These are phyloP conservation scores for Agonum fuliginosum DNA, from an alignment of 2,888 invertebrate species.

Conservation along the genomic window DNA sequence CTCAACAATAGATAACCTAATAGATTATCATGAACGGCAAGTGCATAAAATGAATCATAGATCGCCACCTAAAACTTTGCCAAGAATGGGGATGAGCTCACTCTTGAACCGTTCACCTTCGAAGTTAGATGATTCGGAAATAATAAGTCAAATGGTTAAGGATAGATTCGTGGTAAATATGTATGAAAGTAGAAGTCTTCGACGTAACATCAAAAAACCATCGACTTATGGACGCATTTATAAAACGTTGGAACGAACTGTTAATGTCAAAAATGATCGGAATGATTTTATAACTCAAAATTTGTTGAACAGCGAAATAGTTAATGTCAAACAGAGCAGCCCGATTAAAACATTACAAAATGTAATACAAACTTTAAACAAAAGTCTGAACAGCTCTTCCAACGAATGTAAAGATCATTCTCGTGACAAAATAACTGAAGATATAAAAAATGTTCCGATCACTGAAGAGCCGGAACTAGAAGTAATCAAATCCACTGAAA, in stretches of 20 bases:
- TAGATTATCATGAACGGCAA: conserved; percentile 46
- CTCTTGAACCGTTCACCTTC: conserved; percentile 46
- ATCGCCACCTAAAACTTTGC: conserved; percentile 45
- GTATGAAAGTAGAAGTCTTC: conserved; percentile 58
- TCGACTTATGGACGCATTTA: conserved; percentile 45
- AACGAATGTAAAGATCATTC: no score
- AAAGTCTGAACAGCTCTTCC: no score
- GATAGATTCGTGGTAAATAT: conserved; percentile 62
- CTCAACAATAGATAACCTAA: conserved; percentile 23
- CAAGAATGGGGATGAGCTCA: conserved; percentile 63
- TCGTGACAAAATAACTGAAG: background rate
- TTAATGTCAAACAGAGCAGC: conserved; percentile 42
- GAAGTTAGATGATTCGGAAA: conserved; percentile 61
- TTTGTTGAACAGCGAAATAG: conserved; percentile 23
- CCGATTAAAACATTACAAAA: conserved; percentile 43
- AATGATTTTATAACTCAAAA: conserved; percentile 23
- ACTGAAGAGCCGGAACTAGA: background rate
- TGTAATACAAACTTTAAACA: no score
- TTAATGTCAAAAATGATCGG: conserved; percentile 18
- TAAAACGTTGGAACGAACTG: conserved; percentile 39
- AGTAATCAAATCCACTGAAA: background rate
- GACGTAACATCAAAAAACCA: conserved; percentile 40
- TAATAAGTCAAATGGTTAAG: conserved; percentile 61
- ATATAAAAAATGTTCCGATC: conserved; percentile 3
- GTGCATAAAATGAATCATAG: background rate